These are phyloP conservation scores for Daphoenositta chrysoptera DNA, from an alignment of 2,113 vertebrate species.

Conservation along the genomic window DNA sequence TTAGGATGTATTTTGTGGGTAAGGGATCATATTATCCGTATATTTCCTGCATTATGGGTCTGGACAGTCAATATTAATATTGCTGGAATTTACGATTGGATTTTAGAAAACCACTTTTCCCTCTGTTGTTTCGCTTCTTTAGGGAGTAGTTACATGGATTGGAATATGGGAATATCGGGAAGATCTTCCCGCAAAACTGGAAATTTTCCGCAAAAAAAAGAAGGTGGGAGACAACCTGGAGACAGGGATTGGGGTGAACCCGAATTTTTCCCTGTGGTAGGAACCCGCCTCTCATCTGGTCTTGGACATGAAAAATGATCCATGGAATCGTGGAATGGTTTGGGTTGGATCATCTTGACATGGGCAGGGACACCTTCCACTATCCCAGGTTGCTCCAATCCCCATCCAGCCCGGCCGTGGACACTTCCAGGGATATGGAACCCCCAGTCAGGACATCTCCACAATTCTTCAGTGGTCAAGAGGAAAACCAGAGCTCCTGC, in stretches of 20 bases:
- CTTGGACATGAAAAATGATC: not conserved
- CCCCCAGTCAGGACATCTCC: rapidly evolving
- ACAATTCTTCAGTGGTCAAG: not conserved
- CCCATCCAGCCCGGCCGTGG: not conserved
- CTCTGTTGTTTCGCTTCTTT: not conserved
- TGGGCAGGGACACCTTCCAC: not conserved
- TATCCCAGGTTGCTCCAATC: not conserved
- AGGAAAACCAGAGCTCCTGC: not conserved
- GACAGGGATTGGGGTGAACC: not conserved
- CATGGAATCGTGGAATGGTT: not conserved
- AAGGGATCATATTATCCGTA: not conserved
- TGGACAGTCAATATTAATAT: constrained; percentile 22
- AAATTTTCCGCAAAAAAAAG: not conserved
- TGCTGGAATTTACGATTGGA: not conserved
- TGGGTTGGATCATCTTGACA: not conserved
- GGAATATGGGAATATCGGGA: not conserved
- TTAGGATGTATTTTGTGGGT: not conserved
- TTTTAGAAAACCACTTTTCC: not conserved
- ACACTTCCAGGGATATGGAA: not conserved
- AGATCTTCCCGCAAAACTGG: not conserved
- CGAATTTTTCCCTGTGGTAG: not conserved
- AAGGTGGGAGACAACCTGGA: not conserved
- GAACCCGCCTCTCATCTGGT: not conserved
- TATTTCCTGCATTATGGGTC: not conserved
- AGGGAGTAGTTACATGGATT: not conserved